Percentiles rank a stretch among this genome's conserved stretches.
These are phyloP conservation scores for Catharus bicknelli DNA, from an alignment of 2,113 vertebrate species.

Conservation along the genomic window DNA sequence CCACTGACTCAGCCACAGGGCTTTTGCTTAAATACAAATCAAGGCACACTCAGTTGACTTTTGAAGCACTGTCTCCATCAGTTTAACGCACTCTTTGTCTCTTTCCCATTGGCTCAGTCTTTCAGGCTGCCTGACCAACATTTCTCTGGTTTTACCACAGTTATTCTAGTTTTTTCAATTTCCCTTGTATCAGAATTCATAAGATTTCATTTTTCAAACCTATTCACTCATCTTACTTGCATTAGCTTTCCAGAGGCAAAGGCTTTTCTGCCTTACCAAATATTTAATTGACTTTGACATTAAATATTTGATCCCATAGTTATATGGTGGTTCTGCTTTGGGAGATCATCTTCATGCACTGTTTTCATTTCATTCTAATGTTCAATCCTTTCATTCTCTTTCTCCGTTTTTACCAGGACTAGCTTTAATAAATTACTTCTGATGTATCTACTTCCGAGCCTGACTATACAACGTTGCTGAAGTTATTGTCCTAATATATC, in stretches of 20 bases:
- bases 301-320: neutral
- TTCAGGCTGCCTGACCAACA: neutral
- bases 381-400: neutral
- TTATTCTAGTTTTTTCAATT: neutral
- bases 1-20: too few relatives aligned
- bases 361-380: neutral
- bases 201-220: neutral
- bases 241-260: neutral
- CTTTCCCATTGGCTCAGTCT: neutral
- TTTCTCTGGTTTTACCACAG: neutral
- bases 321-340: neutral
- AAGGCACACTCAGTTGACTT: neutral
- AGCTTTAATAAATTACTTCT: neutral
- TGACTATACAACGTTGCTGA: neutral
- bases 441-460: neutral
- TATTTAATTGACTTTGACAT: neutral
- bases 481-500: neutral
- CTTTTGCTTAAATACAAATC: neutral
- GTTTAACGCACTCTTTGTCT: neutral
- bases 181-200: neutral
- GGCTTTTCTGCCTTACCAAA: neutral
- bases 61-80: neutral
- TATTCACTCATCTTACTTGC: neutral
- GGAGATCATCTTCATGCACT: neutral
- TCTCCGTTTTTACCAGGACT: neutral